These are phyloP conservation scores for Popillia japonica DNA, from an alignment of 1,140 invertebrate genomes.

Conservation along the genomic window DNA sequence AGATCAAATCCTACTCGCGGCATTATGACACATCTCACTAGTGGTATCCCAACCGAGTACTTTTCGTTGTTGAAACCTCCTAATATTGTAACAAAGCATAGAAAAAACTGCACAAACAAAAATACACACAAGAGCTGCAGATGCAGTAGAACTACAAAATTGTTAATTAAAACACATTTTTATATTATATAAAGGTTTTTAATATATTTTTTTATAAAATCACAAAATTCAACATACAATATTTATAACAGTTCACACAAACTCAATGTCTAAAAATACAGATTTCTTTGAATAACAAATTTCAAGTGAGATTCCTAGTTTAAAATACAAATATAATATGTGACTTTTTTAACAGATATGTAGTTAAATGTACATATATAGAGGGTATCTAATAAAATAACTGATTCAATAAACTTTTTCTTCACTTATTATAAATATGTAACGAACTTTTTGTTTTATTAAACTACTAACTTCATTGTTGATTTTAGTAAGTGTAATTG, in stretches of 20 bases:
- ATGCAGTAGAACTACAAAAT: no score
- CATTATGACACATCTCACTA: no score
- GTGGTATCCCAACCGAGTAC: no score
- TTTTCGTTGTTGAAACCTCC: no score
- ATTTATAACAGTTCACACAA: conserved; percentile 44
- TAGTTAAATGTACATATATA: conserved; percentile 37
- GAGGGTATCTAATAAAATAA: conserved; percentile 19
- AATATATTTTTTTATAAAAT: conserved; percentile 44
- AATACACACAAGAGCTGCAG: not conserved
- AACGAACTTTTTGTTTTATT: not conserved
- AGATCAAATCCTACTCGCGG: no score
- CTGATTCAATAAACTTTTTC: conserved; percentile 33
- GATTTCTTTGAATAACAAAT: conserved; percentile 38
- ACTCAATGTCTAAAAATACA: conserved; percentile 41
- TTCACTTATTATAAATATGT: not conserved
- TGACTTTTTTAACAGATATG: conserved; percentile 36
- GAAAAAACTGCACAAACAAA: no score
- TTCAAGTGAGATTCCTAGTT: conserved; percentile 34
- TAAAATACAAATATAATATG: conserved; percentile 32
- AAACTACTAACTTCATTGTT: not conserved
- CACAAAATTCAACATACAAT: conserved; percentile 45
- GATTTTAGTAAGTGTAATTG: not conserved
- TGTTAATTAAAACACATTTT: not conserved
- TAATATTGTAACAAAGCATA: no score
- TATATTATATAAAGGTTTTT: conserved; percentile 41